phyloP scores from a whole-genome alignment of 2,888 invertebrate genomes.

The Drosophila buzzatii region DNA sequence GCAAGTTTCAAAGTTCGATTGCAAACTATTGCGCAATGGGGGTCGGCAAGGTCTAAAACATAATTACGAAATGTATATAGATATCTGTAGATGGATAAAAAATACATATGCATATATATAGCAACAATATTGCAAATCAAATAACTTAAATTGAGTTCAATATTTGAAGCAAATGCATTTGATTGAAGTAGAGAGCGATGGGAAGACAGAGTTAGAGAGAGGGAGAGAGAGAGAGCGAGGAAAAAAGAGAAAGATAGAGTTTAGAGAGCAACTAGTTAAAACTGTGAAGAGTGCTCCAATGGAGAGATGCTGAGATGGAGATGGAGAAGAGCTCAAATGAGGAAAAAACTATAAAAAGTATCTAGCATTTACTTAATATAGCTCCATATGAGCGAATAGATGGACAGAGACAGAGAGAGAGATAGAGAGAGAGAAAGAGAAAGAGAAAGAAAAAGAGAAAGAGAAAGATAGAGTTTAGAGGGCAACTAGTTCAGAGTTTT shows the following conservation, averaged over 20 bases:
- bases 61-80: background rate
- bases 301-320: too few species aligned
- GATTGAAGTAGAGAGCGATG: background rate
- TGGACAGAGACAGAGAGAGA: too few species aligned
- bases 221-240: too few species aligned
- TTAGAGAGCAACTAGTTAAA: too few species aligned
- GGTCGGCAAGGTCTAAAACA: background rate
- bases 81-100: background rate
- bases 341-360: too few species aligned
- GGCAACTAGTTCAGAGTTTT: too few species aligned
- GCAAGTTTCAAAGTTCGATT: constrained; percentile 58
- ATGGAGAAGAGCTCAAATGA: too few species aligned
- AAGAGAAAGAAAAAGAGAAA: too few species aligned
- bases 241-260: background rate
- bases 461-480: too few species aligned
- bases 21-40: constrained; percentile 44
- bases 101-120: background rate
- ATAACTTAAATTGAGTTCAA: background rate
- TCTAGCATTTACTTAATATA: too few species aligned
- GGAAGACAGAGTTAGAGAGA: background rate
- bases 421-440: too few species aligned
- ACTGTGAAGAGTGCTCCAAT: background rate
- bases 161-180: background rate
- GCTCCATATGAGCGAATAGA: too few species aligned
- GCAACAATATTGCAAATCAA: background rate